Evolutionary conservation across 2,113 vertebrate species (phyloP).

Genomic region (Apodemus speciosus): DNA sequence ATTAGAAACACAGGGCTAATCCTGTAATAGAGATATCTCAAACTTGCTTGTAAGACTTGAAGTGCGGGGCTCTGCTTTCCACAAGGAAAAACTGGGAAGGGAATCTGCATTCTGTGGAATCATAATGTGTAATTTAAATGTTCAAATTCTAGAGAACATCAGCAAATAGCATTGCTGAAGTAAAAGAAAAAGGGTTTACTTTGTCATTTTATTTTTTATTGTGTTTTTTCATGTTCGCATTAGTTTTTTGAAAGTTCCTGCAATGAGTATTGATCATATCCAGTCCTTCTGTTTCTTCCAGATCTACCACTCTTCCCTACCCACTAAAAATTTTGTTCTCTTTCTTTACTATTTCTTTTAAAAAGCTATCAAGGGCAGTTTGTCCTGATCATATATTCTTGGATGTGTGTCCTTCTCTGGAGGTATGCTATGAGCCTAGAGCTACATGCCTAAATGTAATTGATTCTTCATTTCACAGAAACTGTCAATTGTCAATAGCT

Average conservation of each 20-base stretch:
- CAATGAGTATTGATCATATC: too few species aligned
- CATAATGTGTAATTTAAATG: not conserved
- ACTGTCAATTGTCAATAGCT: too few species aligned
- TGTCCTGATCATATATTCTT: not conserved
- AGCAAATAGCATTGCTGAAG: not conserved
- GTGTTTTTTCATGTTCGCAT: not conserved
- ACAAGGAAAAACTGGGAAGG: not conserved
- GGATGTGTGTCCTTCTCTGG: not conserved
- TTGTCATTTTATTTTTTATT: not conserved
- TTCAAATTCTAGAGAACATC: conserved; percentile 18
- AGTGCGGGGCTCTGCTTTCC: not conserved
- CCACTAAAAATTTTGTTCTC: not conserved
- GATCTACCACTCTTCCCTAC: not conserved
- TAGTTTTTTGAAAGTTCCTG: not conserved
- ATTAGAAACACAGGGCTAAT: conserved; percentile 44
- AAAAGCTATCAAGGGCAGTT: not conserved
- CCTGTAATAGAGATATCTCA: conserved; percentile 40
- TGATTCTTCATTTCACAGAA: not conserved
- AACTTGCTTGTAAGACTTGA: not conserved
- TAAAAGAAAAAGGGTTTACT: not conserved
- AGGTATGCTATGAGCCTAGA: not conserved
- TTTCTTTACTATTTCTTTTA: not conserved
- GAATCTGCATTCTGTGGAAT: not conserved
- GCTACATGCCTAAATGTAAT: not conserved
- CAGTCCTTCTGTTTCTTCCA: too few species aligned